Base-by-base conservation (phyloP, 1,140 invertebrate genomes). In the Pygmarrhopalites habei region DNA sequence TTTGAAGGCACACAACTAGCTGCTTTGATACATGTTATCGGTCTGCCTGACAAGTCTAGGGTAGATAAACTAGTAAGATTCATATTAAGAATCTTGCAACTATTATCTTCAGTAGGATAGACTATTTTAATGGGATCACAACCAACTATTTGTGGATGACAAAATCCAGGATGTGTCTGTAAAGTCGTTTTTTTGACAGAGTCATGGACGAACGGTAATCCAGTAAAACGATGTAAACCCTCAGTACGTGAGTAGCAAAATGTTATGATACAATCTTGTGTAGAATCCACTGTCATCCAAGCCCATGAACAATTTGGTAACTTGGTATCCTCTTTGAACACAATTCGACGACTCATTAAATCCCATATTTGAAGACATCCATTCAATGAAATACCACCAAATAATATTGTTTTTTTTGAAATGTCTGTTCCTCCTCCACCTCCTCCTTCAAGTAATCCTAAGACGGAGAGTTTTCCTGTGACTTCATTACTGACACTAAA, bases 351-450 rank as follows among this genome's bases (percentile, higher is more conserved):
- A 52, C 49, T 52, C 21, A 14, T 26, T 4, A 52, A 25, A 29
- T 52, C 49, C 49, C 49, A 52, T 12, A 52, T 26, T 15, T 28
- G 49, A 52, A 52, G 7, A 25, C 25, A 26, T 52, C 49, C 49
- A 25, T 25, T n/a, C 25, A 28, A 4, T 29, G 49, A 14, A 5
- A 52, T 30, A 15, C 7, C 23, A 7, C 49, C 49, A 5, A 35
- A 7, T 15, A 35, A 35, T 7, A 35, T 7, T 7, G 32, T 35
- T 35, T 35, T 35, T 7, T 35, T 35, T 7, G 15, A 15, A 29
- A 26, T 52, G 12, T 12, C 7, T 4, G 5, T 14, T 25, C 4
- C 28, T 23, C 5, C 15, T 52, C 10, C 28, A 17, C 2, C 7
- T 10, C 10, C 49, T 17, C 3, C 26, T 7, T 5, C 28, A 14